These are phyloP conservation scores for Rhodeus uyekii DNA, from an alignment of 2,797 vertebrate species.

Conservation along the genomic window DNA sequence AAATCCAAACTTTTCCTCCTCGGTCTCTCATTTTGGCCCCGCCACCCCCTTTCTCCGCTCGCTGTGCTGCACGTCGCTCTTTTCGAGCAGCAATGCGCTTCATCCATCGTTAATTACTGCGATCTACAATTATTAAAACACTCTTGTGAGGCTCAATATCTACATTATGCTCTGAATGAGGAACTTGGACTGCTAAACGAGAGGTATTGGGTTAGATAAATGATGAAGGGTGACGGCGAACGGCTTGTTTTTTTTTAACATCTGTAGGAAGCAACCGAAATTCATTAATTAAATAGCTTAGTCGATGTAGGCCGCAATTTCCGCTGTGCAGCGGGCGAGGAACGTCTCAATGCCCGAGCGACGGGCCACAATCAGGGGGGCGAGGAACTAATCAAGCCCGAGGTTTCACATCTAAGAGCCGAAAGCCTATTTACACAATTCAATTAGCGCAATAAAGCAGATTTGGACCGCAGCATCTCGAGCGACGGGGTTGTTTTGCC, in stretches of 20 bases:
- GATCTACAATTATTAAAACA: constrained; percentile 62
- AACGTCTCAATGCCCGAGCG: constrained; percentile 70
- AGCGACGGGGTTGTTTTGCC: constrained; percentile 61
- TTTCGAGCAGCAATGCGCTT: constrained; percentile 67
- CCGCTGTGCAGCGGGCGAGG: constrained; percentile 73
- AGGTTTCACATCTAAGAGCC: constrained; percentile 62
- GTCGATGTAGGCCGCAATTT: constrained; percentile 81
- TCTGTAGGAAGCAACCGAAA: constrained; percentile 78
- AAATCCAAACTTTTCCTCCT: constrained; percentile 78
- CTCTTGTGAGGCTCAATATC: constrained; percentile 63
- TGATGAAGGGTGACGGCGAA: constrained; percentile 65
- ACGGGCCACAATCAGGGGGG: constrained; percentile 72
- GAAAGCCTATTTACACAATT: constrained; percentile 53
- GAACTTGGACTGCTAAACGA: constrained; percentile 62
- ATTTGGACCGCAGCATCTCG: constrained; percentile 48
- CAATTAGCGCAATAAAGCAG: constrained; percentile 55
- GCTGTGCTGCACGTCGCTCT: constrained; percentile 68
- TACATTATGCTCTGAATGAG: constrained; percentile 36
- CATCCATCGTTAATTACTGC: constrained; percentile 70
- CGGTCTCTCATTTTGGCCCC: constrained; percentile 61
- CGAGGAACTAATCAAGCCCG: constrained; percentile 78
- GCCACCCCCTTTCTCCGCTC: constrained; percentile 71
- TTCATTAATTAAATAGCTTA: constrained; percentile 83
- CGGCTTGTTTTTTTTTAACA: constrained; percentile 71
- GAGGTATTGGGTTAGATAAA: constrained; percentile 63